Evolutionary conservation across 2,888 invertebrate species (phyloP).

Genomic region (Tetragnatha montana): DNA sequence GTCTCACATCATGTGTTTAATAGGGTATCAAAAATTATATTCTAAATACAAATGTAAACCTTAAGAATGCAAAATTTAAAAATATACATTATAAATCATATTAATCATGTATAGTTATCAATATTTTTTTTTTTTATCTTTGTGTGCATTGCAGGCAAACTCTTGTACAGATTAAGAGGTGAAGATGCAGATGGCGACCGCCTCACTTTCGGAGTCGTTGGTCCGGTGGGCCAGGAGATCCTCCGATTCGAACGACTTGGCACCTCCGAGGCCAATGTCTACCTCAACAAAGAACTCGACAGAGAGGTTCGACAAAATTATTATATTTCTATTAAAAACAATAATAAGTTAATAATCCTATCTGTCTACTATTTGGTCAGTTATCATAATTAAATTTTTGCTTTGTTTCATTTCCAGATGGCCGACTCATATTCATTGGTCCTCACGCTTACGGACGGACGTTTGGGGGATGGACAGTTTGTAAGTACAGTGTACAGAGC

Average conservation of each 20-base stretch:
- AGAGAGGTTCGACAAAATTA: conserved; percentile 82
- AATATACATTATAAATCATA: too few species aligned
- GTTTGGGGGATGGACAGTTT: conserved; percentile 84
- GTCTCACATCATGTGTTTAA: too few species aligned
- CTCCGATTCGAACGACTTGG: conserved; percentile 88
- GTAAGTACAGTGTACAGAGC: too few species aligned
- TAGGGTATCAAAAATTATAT: too few species aligned
- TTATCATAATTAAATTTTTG: background rate
- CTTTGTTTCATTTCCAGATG: conserved; percentile 78
- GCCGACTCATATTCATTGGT: conserved; percentile 92
- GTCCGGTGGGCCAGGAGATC: conserved; percentile 85
- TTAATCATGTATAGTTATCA: too few species aligned
- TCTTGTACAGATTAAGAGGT: conserved; percentile 85
- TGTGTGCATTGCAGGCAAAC: conserved; percentile 58
- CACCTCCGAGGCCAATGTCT: conserved; percentile 89
- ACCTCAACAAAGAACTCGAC: conserved; percentile 91
- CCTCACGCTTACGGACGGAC: conserved; percentile 90
- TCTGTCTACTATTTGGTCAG: too few species aligned
- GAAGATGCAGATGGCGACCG: conserved; percentile 90
- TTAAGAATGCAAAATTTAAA: too few species aligned
- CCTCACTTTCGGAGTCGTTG: conserved; percentile 87
- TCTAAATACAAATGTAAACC: too few species aligned
- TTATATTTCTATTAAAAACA: too few species aligned
- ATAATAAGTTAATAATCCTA: too few species aligned
- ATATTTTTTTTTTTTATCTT: too few species aligned